A percentile compares a stretch with the other conserved stretches of the same genome.
These are phyloP conservation scores for Eulemur macaco DNA, from an alignment of 2,113 vertebrate species.

Conservation along the genomic window DNA sequence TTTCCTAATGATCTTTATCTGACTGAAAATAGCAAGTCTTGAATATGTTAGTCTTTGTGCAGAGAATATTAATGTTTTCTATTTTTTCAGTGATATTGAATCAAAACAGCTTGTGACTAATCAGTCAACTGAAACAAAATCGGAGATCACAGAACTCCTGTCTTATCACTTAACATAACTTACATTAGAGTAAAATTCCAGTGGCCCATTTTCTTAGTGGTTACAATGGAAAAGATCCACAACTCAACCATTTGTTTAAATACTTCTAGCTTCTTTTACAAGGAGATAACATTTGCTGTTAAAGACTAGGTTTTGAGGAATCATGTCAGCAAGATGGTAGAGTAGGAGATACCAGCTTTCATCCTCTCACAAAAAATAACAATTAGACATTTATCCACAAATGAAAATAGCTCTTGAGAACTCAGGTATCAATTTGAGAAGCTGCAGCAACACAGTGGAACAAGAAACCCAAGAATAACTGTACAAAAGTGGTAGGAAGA, in stretches of 20 bases:
- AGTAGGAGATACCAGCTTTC: not conserved
- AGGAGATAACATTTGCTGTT: not conserved
- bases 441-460: not conserved
- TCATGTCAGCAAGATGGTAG: not conserved
- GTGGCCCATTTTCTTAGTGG: not conserved
- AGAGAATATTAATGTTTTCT: slow-evolving; percentile 39
- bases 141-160: not conserved
- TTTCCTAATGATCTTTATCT: slow-evolving; percentile 45
- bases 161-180: not conserved
- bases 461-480: not conserved
- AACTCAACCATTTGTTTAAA: not conserved
- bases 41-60: slow-evolving; percentile 30
- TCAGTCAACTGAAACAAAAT: slow-evolving; percentile 41
- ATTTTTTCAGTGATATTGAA: not conserved
- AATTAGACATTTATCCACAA: not conserved
- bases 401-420: not conserved
- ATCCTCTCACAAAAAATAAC: not conserved
- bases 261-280: not conserved
- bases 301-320: not conserved
- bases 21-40: slow-evolving; percentile 34
- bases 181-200: not conserved
- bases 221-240: not conserved
- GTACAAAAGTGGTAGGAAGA: not conserved
- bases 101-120: slow-evolving; percentile 16
- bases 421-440: not conserved